Conservation (phyloP, 2,113 vertebrate genomes). For the Cebidichthys violaceus region DNA sequence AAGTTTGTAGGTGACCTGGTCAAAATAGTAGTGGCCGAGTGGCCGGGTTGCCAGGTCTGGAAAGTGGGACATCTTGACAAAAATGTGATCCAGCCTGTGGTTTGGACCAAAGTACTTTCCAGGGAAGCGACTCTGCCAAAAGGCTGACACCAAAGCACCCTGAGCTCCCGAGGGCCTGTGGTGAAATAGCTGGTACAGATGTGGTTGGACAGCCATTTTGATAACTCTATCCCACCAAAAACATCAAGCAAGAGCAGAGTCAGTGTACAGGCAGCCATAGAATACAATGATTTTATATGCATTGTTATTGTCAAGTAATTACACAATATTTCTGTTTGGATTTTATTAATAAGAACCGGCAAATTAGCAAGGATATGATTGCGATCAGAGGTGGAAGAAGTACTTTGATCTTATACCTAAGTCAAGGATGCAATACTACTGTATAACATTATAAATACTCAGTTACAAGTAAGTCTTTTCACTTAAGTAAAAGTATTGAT, state of each 20-base stretch:
- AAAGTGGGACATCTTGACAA: not conserved
- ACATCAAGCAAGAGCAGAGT: not conserved
- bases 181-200: slow-evolving; percentile 21
- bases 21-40: slow-evolving; percentile 59
- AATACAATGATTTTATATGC: not conserved
- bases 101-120: not conserved
- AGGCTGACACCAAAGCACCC: slow-evolving; percentile 38
- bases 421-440: not conserved
- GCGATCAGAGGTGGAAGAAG: not conserved
- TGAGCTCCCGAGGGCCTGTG: slow-evolving; percentile 3
- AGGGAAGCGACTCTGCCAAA: slow-evolving; percentile 46
- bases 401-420: too few relatives aligned
- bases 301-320: not conserved
- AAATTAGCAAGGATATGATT: not conserved
- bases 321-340: not conserved
- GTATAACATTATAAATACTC: not conserved
- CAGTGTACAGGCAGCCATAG: not conserved
- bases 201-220: slow-evolving; percentile 17
- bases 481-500: not conserved
- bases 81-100: slow-evolving; percentile 28
- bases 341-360: not conserved
- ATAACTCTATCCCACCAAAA: not conserved
- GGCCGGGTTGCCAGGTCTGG: slow-evolving; percentile 10
- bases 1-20: slow-evolving; percentile 51
- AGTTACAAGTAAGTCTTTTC: not conserved